Evolutionary conservation across 2,113 vertebrate genomes (phyloP).

Genomic region (Peromyscus californicus): DNA sequence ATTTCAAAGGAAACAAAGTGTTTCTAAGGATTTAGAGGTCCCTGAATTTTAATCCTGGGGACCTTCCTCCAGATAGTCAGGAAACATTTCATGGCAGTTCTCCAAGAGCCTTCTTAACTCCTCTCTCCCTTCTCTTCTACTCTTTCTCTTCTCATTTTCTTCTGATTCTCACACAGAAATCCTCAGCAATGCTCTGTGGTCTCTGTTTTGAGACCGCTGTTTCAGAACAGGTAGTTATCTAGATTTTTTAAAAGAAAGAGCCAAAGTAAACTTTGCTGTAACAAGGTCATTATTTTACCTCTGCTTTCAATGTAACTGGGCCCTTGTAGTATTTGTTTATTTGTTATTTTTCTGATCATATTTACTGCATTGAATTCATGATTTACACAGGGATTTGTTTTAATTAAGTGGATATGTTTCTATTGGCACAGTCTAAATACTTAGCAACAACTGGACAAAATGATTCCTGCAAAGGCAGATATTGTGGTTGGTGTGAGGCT

Average conservation of each 20-base stretch:
- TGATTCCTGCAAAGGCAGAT: not conserved
- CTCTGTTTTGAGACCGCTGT: not conserved
- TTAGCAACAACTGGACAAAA: not conserved
- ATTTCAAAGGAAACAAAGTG: not conserved
- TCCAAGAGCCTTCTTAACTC: no score
- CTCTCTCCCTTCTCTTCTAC: rapidly evolving
- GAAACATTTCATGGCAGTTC: not conserved
- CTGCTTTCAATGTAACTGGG: not conserved
- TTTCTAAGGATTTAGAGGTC: not conserved
- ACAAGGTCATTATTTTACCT: not conserved
- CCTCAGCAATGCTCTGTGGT: not conserved
- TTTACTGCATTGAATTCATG: not conserved
- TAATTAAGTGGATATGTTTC: not conserved
- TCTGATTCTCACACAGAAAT: not conserved
- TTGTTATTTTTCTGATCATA: not conserved
- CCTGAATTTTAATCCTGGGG: not conserved
- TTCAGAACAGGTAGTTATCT: not conserved
- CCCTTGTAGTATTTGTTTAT: not conserved
- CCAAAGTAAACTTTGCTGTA: not conserved
- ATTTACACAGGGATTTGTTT: conserved; percentile 27
- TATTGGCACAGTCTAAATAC: not conserved
- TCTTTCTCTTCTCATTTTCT: not conserved
- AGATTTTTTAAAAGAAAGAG: conserved; percentile 18
- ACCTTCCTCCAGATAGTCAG: rapidly evolving
- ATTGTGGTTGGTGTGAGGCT: not conserved